Base-by-base conservation (phyloP, 2,888 invertebrate genomes). In the Dynastes maya region DNA sequence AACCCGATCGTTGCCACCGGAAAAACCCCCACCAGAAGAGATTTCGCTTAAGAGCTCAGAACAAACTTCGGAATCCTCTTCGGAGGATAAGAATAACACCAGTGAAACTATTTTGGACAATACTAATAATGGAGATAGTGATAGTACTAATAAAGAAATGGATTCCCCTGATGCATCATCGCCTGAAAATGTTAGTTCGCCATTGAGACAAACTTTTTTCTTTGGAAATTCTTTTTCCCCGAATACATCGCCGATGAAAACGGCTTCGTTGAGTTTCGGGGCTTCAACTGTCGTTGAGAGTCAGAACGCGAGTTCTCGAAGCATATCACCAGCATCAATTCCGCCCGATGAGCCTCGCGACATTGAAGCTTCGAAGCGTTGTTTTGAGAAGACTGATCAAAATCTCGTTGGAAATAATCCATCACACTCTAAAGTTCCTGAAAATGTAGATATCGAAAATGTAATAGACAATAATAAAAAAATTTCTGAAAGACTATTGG, bases 31-130 rank as follows among this genome's bases (percentile, higher is more conserved):
- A 58, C 5, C 55, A 22, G 55, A 58, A 22, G 4, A 58, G 6
- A 8, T 27, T 22, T 89, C 89, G 1, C 86, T 90, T 76, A 90
- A 90, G 90, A 90, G 90, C 78, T 89, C 90, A 0, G 89, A 89
- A 11, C 87, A 85, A 78, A 87, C 88, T 1, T 22, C 67, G 4
- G 13, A 78, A 61, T 32, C 49, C 16, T n/a, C 63, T 49, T n/a
- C 63, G 16, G 49, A 37, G 13, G 45, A 64, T 55, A 29, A 29
- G 16, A 53, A 13, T 11, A 53, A 71, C 61, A 27, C 27, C 22
- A 72, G 37, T 64, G 68, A 80, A 77, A 49, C 71, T 45, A 16
- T 79, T 61, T 55, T 74, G 67, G 65, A 64, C 71, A 55, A 63
- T 32, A 49, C 22, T 55, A 67, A 45, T 11, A 45, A 32, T 58